Conservation (phyloP, 2,113 vertebrate genomes). For the Python bivittatus region DNA sequence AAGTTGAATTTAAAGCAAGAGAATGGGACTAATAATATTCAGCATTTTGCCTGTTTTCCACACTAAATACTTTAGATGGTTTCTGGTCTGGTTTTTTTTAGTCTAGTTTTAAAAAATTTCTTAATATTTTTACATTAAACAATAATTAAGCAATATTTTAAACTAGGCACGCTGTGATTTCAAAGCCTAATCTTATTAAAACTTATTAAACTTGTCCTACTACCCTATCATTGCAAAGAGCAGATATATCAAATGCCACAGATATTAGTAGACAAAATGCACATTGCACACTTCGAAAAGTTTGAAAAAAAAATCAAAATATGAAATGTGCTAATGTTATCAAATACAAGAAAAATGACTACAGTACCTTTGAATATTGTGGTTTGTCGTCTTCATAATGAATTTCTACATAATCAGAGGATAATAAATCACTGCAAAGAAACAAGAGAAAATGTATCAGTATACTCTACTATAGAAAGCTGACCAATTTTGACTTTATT, state of each 20-base stretch:
- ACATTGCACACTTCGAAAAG: background rate
- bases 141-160: background rate
- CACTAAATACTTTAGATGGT: background rate
- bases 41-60: background rate
- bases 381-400: conserved; percentile 89
- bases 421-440: conserved; percentile 87
- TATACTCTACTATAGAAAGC: background rate
- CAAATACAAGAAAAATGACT: background rate
- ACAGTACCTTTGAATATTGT: conserved; percentile 88
- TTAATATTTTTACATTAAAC: background rate
- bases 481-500: background rate
- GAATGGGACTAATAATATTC: background rate
- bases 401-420: conserved; percentile 95
- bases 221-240: background rate
- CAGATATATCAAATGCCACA: background rate
- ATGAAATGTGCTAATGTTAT: background rate
- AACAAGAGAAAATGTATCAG: conserved; percentile 16
- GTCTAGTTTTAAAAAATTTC: background rate
- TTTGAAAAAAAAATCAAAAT: background rate
- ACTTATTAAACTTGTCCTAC: background rate
- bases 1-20: conserved; percentile 16
- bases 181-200: background rate
- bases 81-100: background rate
- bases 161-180: background rate
- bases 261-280: background rate